phyloP scores from a whole-genome alignment of 1,140 invertebrate genomes.

The Cryptotermes secundus region DNA sequence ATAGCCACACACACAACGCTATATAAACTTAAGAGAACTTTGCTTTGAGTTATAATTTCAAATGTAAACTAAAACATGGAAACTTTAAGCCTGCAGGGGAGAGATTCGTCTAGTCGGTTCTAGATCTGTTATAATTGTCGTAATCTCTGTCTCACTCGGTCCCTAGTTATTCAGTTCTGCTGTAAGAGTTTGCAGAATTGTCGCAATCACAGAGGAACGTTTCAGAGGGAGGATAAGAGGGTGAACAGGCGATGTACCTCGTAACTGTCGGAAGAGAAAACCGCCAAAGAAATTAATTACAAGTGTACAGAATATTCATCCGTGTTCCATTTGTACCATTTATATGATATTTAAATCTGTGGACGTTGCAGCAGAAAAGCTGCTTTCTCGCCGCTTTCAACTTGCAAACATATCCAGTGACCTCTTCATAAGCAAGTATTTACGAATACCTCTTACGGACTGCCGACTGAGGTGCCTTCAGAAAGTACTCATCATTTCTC shows the following conservation, averaged over 20 bases:
- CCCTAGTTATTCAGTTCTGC: background rate
- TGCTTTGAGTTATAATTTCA: slow-evolving; percentile 17
- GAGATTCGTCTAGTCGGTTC: background rate
- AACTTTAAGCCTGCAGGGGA: background rate
- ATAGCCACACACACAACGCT: background rate
- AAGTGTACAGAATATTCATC: background rate
- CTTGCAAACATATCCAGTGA: background rate
- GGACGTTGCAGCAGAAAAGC: background rate
- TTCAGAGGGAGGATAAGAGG: background rate
- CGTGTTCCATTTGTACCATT: slow-evolving; percentile 22
- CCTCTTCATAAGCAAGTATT: background rate
- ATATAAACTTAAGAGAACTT: background rate
- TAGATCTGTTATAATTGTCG: slow-evolving; percentile 1
- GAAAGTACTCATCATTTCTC: background rate
- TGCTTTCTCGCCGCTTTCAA: slow-evolving; percentile 7
- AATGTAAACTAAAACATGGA: background rate
- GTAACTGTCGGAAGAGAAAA: background rate
- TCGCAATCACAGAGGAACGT: background rate
- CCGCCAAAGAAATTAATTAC: slow-evolving; percentile 23
- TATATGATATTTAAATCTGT: slow-evolving; percentile 21
- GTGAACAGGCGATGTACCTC: slow-evolving; percentile 6
- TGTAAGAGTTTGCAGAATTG: background rate
- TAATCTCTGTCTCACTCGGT: background rate
- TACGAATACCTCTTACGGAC: background rate
- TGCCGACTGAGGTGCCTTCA: background rate